Evolutionary conservation across 2,888 invertebrate species (phyloP), one percentile per base, ranked within the genome.

Genomic region (Heliconius charithonia): DNA sequence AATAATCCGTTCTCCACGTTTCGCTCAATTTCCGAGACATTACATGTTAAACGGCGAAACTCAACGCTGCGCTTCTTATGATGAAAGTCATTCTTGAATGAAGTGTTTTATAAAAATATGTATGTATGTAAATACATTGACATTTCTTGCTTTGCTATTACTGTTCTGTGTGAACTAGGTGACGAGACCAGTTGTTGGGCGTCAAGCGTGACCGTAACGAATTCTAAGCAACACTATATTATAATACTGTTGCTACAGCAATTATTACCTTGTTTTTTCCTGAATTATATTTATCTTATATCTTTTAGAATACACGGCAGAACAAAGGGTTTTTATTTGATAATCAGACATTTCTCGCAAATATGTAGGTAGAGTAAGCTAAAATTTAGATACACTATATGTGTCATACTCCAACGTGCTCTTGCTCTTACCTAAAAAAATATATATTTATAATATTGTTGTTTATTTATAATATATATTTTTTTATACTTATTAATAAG

Each of bases 121-220:
- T 37, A 25, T 25, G 4, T 25, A 69, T 69, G 37, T 25, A 27
- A 41, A 41, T 45, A 69, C 13, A 69, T 41, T 25, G 25, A 25
- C 69, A 25, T 69, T 41, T 41, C 16, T 41, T 25, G 45, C 41
- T 37, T 69, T 2, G 4, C 13, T n/a, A 69, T 45, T 25, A 69
- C 25, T 16, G 37, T 69, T 37, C n/a, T 69, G 69, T 69, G 69
- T 69, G 69, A 69, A 69, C 25, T 69, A 69, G 41, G 69, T 69
- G 41, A 67, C 67, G 67, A 41, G 69, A 69, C 25, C 41, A 69
- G 41, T 41, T 41, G 41, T 16, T 41, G 3, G 25, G 25, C 25
- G 69, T 69, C 69, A 69, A 69, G 41, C 41, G 69, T 69, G 69
- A 69, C 69, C 25, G 69, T 69, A 69, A 69, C 69, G 16, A 41